Conservation (phyloP, 2,888 invertebrate genomes). For the Protophormia terraenovae region DNA sequence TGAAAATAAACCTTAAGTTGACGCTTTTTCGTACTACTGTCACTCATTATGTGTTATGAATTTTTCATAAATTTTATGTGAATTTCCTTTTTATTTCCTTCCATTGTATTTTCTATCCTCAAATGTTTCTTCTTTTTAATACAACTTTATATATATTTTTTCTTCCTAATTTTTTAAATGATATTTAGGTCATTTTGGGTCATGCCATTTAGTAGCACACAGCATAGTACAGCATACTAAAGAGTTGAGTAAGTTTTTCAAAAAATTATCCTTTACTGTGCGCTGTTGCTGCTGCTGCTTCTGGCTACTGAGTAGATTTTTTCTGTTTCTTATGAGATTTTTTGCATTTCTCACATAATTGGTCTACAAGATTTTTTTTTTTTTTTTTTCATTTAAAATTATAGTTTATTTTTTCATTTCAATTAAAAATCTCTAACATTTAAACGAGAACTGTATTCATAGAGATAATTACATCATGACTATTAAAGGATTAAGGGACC, state of each 20-base stretch:
- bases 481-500: constrained; percentile 31
- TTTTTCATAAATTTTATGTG: constrained; percentile 73
- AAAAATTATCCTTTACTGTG: constrained; percentile 10
- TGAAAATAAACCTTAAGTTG: constrained; percentile 70
- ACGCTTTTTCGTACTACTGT: constrained; percentile 72
- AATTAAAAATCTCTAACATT: constrained; percentile 44
- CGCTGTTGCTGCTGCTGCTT: constrained; percentile 7
- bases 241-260: constrained; percentile 32
- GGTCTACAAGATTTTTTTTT: constrained; percentile 21
- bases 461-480: constrained; percentile 42
- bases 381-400: constrained; percentile 11
- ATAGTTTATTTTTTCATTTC: constrained; percentile 43
- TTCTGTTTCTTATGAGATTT: constrained; percentile 25
- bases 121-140: constrained; percentile 12
- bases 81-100: constrained; percentile 13
- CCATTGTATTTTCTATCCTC: neutral
- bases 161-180: constrained; percentile 41
- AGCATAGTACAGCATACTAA: constrained; percentile 7
- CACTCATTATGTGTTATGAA: constrained; percentile 79
- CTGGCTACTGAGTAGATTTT: constrained; percentile 4
- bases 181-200: constrained; percentile 59
- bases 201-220: constrained; percentile 49
- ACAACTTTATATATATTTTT: neutral
- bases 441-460: constrained; percentile 16
- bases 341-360: constrained; percentile 54